Conservation (phyloP, 1,140 invertebrate genomes). For the Leptinotarsa defecta region DNA sequence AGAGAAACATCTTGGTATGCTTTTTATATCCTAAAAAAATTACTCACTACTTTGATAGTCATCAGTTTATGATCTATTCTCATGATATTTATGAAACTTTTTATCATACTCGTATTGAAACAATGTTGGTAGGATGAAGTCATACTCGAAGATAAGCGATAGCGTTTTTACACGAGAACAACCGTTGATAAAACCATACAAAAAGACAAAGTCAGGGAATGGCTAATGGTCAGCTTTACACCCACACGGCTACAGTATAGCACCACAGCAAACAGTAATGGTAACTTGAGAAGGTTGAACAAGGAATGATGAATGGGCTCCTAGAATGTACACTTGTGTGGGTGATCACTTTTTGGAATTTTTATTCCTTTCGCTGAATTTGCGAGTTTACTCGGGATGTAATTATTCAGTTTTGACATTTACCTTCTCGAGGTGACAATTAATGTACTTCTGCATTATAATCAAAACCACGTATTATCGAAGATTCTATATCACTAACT, state of each 20-base stretch:
- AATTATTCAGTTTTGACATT: background rate
- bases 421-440: background rate
- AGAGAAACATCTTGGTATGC: no score
- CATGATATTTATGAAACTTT: no score
- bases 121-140: background rate
- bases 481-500: no score
- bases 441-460: no score
- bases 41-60: no score
- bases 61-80: no score
- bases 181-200: background rate
- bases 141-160: background rate
- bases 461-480: no score
- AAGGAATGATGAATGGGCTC: background rate
- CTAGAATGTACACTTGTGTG: background rate
- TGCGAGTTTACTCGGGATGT: background rate
- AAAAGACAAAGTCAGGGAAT: constrained; percentile 4
- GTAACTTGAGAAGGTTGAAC: background rate
- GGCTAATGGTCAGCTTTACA: background rate
- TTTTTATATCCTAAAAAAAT: no score
- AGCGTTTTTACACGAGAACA: constrained; percentile 1
- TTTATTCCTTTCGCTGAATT: background rate
- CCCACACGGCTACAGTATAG: background rate
- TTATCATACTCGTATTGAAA: no score
- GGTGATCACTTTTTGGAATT: background rate
- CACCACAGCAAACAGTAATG: constrained; percentile 5